Evolutionary conservation across 2,797 vertebrate genomes (phyloP), one percentile per base, ranked within the genome.

Genomic region (Mallotus villosus): DNA sequence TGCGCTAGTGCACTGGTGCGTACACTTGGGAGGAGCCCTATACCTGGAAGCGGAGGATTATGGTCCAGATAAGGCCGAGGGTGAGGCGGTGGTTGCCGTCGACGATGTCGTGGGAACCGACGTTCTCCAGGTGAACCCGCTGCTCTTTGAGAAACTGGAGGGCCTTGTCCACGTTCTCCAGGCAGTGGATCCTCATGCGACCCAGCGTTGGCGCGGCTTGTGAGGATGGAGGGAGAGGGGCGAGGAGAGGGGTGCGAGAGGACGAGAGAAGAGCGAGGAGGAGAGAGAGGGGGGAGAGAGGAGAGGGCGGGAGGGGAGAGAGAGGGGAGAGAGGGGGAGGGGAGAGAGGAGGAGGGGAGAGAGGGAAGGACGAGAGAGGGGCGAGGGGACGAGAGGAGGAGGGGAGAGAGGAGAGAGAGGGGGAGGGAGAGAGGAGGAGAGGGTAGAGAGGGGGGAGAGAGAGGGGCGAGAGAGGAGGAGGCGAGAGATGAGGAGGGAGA

Each of bases 21-120:
- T 6, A 5, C 16, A 17, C 51, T 55, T 4, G 9, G 29, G 34
- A 12, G 34, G 53, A 24, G 3, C 7, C 66, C 70, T 81, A 96
- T 81, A 96, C 96, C 95, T 98, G 96, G 84, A 98, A 98, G 76
- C 97, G 94, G 19, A 98, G 93, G 81, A 98, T 97, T 85, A 98
- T 96, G 81, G 97, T 98, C 97, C 97, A 98, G 77, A 97, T 94
- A 58, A 98, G 94, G 67, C 97, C 97, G 22, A 97, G 87, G 0
- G 96, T 97, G 60, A 98, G 94, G 8, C 97, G 93, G 77, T 97
- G 96, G 88, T 98, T 98, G 64, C 96, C 96, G 0, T 98, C 96
- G 55, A 98, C 96, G 1, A 98, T 98, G 91, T 98, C 96, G 6
- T 98, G 96, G 1, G 97, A 98, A 2, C 97, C 97, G 16, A 98